phyloP scores from a whole-genome alignment of 2,797 vertebrate genomes.

The Glyptemys insculpta region DNA sequence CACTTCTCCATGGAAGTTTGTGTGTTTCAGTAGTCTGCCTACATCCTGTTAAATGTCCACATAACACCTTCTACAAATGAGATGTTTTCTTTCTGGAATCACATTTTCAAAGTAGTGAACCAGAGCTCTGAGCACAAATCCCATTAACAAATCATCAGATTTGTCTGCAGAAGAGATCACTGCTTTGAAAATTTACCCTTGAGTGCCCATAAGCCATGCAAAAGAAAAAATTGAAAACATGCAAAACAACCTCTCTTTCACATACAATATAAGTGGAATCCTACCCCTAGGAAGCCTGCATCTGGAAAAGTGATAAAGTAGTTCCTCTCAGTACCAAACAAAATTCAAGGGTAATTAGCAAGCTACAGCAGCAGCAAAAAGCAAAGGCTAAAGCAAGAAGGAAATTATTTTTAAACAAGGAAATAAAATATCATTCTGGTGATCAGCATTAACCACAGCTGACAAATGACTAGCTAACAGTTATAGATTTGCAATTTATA shows the following conservation, averaged over 20 bases:
- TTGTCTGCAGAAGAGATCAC: not conserved
- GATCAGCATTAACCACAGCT: not conserved
- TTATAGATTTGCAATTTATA: not conserved
- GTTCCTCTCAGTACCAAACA: not conserved
- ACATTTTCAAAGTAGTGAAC: not conserved
- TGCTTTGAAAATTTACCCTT: constrained; percentile 22
- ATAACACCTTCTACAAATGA: not conserved
- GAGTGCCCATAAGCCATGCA: not conserved
- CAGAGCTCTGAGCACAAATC: not conserved
- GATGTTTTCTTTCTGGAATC: not conserved
- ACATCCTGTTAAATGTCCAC: not conserved
- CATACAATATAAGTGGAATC: not conserved
- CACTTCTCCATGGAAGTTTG: not conserved
- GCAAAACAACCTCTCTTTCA: not conserved
- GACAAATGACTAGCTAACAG: not conserved
- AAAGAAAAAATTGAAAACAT: not conserved
- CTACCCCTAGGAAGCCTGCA: not conserved
- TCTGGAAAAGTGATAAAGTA: not conserved
- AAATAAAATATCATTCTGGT: not conserved
- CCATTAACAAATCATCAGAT: not conserved
- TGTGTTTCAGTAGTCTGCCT: not conserved
- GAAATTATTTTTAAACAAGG: not conserved
- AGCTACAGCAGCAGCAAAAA: not conserved
- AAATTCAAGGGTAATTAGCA: constrained; percentile 15
- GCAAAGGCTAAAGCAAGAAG: not conserved